Evolutionary conservation across 2,113 vertebrate species (phyloP), one percentile per base, ranked within the genome.

Genomic region (Excalfactoria chinensis): DNA sequence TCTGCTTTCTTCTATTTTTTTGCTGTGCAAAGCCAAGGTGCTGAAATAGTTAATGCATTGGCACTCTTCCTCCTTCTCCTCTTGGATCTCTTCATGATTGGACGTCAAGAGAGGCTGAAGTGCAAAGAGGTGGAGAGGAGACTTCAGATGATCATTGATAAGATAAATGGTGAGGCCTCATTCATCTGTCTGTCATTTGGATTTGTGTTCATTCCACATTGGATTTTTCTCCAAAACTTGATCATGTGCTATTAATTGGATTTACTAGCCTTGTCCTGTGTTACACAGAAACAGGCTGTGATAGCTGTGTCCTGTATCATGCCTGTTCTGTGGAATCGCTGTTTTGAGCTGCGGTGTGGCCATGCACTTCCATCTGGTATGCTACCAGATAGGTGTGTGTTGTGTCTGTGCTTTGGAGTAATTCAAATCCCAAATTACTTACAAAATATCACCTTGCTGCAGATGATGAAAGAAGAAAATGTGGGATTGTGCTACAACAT

Each of bases 21-120:
- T 89, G 62, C 82, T 90, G 64, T 91, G 68, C 26, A 75, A 97
- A 99, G 99, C 94, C 98, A 97, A 72, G 99, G 99, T 37, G 98
- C 98, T 40, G 99, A 99, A 97, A 96, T 99, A 95, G 97, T 99
- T 79, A 99, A 98, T 7, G 98, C 99, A 11, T 95, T 96, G 3
- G 98, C 98, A 1, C 98, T 99, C 32, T 97, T 99, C 59, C 97
- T 99, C 67, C 96, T 99, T 86, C 97, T 99, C 60, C 78, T 99
- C 40, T 95, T 99, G 71, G 98, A 99, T 97, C 98, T 99, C 77
- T 76, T 99, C 95, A 98, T 99, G 93, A 98, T 98, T 0, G 97
- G 98, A 51, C 98, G 99, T 66, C 99, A 99, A 89, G 98, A 99
- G 82, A 97, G 96, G 88, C 98, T 99, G 89, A 99, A 98, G 97